phyloP scores from a whole-genome alignment of 2,797 vertebrate species.

The Sebastolobus alascanus region DNA sequence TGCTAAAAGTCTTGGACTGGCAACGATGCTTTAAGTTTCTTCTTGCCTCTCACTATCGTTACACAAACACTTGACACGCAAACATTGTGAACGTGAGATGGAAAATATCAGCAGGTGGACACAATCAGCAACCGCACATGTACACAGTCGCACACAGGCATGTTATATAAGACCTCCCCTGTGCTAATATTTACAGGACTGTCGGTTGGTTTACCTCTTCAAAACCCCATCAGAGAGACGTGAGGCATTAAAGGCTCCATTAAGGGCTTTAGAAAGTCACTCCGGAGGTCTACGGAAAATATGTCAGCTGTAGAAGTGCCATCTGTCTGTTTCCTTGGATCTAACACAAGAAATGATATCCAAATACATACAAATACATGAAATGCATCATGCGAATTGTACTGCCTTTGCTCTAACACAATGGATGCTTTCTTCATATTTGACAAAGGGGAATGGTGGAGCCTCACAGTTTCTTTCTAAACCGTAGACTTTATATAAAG shows the following conservation, averaged over 20 bases:
- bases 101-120: slow-evolving; percentile 59
- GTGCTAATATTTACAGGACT: slow-evolving; percentile 75
- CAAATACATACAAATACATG: slow-evolving; percentile 1
- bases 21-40: slow-evolving; percentile 23
- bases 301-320: slow-evolving; percentile 43
- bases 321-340: slow-evolving; percentile 19
- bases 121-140: slow-evolving; percentile 41
- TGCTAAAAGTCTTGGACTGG: slow-evolving; percentile 28
- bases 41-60: slow-evolving; percentile 24
- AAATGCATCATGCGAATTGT: background rate
- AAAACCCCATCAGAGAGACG: slow-evolving; percentile 53
- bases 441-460: background rate
- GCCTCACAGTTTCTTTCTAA: background rate
- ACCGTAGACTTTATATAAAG: too few relatives aligned
- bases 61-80: slow-evolving; percentile 6
- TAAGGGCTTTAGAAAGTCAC: slow-evolving; percentile 63
- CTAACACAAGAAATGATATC: slow-evolving; percentile 8
- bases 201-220: slow-evolving; percentile 66
- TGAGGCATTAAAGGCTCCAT: slow-evolving; percentile 69
- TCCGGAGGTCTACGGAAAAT: slow-evolving; percentile 44
- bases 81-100: slow-evolving; percentile 34
- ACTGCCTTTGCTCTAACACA: background rate
- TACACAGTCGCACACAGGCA: slow-evolving; percentile 37
- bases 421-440: background rate
- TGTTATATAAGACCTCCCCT: slow-evolving; percentile 33